A percentile compares a stretch with the other conserved stretches of the same genome.
Conservation (phyloP, 2,888 invertebrate genomes). For the Strigamia crassipes region DNA sequence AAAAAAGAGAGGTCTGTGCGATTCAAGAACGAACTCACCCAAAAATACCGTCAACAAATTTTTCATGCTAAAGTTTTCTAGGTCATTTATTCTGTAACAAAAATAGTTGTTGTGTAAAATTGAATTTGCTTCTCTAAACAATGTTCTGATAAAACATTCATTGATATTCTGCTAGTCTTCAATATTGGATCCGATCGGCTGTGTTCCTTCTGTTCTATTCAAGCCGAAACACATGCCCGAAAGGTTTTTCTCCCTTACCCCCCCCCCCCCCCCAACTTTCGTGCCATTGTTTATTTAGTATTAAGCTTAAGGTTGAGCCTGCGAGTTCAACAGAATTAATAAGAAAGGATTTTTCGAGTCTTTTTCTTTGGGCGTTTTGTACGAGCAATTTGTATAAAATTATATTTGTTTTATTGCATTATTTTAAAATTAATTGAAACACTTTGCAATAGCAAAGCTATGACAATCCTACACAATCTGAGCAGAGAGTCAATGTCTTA, state of each 20-base stretch:
- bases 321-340: neutral
- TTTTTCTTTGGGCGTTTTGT: neutral
- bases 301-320: conserved; percentile 6
- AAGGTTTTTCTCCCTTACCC: neutral
- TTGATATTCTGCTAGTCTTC: neutral
- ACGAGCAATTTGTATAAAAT: neutral
- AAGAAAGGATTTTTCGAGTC: neutral
- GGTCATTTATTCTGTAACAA: neutral
- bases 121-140: conserved; percentile 12
- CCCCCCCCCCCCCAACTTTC: neutral
- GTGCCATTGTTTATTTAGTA: neutral
- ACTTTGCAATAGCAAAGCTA: neutral
- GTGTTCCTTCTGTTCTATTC: neutral
- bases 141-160: neutral
- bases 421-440: too few species aligned
- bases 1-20: neutral
- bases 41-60: neutral
- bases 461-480: neutral
- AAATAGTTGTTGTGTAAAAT: neutral
- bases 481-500: neutral
- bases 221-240: neutral
- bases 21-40: neutral
- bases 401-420: neutral
- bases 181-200: conserved; percentile 22
- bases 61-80: neutral